Base-by-base conservation (phyloP, 2,888 invertebrate species). In the Limnephilus auricula region DNA sequence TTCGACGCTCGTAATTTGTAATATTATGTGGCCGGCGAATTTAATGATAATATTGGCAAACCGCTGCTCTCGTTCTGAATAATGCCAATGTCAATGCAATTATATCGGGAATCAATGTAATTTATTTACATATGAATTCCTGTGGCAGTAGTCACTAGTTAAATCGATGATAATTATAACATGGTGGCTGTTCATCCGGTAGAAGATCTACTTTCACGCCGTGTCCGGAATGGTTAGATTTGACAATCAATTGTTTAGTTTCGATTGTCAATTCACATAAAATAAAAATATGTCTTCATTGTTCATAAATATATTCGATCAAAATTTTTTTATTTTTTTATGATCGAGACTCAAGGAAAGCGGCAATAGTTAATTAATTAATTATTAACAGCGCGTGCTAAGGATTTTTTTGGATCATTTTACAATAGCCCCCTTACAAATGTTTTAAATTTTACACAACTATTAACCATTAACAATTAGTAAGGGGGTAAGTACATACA, bases 21-120 rank as follows among this genome's bases (percentile, higher is more conserved):
- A 25, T 30, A 85, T 85, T 85, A 85, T 85, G 85, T 40, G 85
- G 85, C 85, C n/a, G 37, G 85, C 85, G 30, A 85, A 85, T 85
- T 37, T 40, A 40, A 85, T 85, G 65, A 65, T 65, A 65, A 65
- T 65, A 25, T 65, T 65, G 85, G 40, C 85, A 85, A 85, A 85
- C 85, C 85, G 85, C 85, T n/a, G 40, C 85, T 25, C 40, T 85
- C 82, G 80, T 32, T 82, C 34, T 82, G 34, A 31, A 5, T 85
- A 40, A 40, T 85, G 40, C 5, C 25, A 85, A 85, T 85, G 45
- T 45, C 45, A 30, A n/a, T 37, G 40, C 45, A 85, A 85, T 85
- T 85, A 85, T 85, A 37, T 85, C 85, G 85, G 85, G 15, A 85
- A 85, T 85, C 40, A 30, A 45, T 82, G 25, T 32, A 34, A 65